Evolutionary conservation across 2,113 vertebrate genomes (phyloP).

Genomic region (Sceloporus undulatus): DNA sequence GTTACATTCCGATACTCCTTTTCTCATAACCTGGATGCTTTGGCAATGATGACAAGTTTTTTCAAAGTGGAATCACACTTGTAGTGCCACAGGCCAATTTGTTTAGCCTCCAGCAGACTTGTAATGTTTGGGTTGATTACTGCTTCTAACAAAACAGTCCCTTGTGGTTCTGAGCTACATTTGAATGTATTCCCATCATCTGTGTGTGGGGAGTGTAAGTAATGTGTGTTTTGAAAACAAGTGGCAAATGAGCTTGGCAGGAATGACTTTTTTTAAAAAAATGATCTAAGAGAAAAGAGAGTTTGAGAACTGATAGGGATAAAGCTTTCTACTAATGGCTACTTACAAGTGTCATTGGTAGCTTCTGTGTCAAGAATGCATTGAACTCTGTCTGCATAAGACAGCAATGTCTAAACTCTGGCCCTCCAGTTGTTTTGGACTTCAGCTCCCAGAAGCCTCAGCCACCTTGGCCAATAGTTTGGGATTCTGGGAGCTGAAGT

Average conservation of each 20-base stretch:
- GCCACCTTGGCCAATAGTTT: too few relatives aligned
- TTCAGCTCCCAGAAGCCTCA: too few relatives aligned
- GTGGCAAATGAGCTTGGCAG: conserved; percentile 28
- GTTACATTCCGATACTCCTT: not conserved
- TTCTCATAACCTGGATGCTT: conserved; percentile 40
- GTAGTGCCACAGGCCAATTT: conserved; percentile 56
- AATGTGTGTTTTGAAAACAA: conserved; percentile 28
- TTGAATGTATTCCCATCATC: conserved; percentile 52
- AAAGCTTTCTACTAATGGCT: too few relatives aligned
- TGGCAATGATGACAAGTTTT: conserved; percentile 46
- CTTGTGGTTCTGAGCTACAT: conserved; percentile 41
- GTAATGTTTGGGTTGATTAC: conserved; percentile 59
- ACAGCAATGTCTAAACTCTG: too few relatives aligned
- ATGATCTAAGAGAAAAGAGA: not conserved
- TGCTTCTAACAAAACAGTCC: conserved; percentile 53
- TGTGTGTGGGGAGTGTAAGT: not conserved
- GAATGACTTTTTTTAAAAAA: conserved; percentile 11
- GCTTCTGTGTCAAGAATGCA: too few relatives aligned
- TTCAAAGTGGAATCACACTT: conserved; percentile 60
- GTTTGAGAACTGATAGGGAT: not conserved
- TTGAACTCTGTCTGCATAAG: too few relatives aligned
- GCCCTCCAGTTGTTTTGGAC: too few relatives aligned
- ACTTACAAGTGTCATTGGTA: too few relatives aligned
- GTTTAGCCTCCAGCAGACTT: conserved; percentile 65
- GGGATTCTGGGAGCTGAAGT: too few relatives aligned